phyloP scores from a whole-genome alignment of 92 coral and sea anemone species.

The Phymanthus crucifer region DNA sequence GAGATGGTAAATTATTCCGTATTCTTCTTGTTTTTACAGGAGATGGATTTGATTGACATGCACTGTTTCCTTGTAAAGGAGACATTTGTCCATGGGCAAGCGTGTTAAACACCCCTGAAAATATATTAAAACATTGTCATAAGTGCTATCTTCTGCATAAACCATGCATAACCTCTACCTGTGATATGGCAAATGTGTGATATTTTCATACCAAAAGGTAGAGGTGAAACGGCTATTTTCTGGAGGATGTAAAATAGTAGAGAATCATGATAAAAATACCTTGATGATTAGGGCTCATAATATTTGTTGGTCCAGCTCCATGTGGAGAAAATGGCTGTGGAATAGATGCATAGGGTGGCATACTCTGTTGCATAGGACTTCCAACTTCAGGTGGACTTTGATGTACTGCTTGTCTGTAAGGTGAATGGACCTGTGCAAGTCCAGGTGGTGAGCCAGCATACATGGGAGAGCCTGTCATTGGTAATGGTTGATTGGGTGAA shows the following conservation, averaged over 20 bases:
- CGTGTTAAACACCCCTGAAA: neutral
- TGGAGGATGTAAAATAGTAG: too few species aligned
- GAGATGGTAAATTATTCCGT: constrained; percentile 58
- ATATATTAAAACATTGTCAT: neutral
- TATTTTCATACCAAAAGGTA: too few species aligned
- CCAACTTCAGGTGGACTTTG: constrained; percentile 69
- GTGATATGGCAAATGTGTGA: neutral
- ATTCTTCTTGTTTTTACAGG: constrained; percentile 87
- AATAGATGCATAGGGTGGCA: constrained; percentile 23
- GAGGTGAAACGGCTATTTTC: too few species aligned
- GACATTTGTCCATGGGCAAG: constrained; percentile 31
- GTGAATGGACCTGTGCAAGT: constrained; percentile 56
- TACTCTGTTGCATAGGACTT: constrained; percentile 39
- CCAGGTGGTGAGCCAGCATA: constrained; percentile 81
- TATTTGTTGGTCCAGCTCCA: constrained; percentile 14
- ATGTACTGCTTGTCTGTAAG: constrained; percentile 70
- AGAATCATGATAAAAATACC: neutral
- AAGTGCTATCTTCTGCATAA: neutral
- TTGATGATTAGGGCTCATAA: constrained; percentile 31
- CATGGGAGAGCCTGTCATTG: constrained; percentile 68
- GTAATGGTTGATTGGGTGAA: constrained; percentile 64
- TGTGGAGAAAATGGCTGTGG: constrained; percentile 46
- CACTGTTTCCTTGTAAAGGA: constrained; percentile 42
- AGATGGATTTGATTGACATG: constrained; percentile 55
- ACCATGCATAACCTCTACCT: too few species aligned